Evolutionary conservation across 1,140 invertebrate genomes (phyloP).

Genomic region (Homalodisca vitripennis): DNA sequence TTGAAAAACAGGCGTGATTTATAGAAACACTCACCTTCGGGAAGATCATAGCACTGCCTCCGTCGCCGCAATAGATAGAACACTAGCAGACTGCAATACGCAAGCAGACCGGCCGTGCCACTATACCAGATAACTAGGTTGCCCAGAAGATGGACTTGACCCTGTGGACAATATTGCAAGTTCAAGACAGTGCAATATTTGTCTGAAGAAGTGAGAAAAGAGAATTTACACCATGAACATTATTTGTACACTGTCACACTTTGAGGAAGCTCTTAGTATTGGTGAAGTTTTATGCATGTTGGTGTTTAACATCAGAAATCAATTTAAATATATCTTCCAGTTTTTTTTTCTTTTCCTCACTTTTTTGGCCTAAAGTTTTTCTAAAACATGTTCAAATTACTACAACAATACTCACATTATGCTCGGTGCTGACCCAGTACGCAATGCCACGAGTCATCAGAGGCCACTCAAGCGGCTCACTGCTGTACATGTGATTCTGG

Average conservation of each 20-base stretch:
- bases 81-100: constrained; percentile 65
- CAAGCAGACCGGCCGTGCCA: constrained; percentile 62
- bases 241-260: neutral
- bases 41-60: constrained; percentile 71
- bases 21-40: constrained; percentile 49
- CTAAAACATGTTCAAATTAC: too few relatives aligned
- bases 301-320: too few relatives aligned
- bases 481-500: constrained; percentile 91
- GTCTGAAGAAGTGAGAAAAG: too few relatives aligned
- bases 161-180: constrained; percentile 61
- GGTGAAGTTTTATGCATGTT: too few relatives aligned
- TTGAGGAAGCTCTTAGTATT: neutral
- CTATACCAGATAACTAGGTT: constrained; percentile 91
- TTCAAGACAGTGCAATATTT: too few relatives aligned
- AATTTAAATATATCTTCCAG: too few relatives aligned
- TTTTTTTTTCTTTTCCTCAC: too few relatives aligned
- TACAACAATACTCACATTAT: constrained; percentile 88
- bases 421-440: constrained; percentile 86
- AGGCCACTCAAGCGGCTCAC: constrained; percentile 88
- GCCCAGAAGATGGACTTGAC: constrained; percentile 94
- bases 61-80: constrained; percentile 77
- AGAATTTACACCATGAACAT: neutral
- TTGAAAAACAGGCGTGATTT: too few relatives aligned
- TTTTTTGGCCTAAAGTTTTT: too few relatives aligned
- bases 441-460: constrained; percentile 86